Conservation (phyloP, 2,888 invertebrate genomes). For the Parasteatoda lunata region DNA sequence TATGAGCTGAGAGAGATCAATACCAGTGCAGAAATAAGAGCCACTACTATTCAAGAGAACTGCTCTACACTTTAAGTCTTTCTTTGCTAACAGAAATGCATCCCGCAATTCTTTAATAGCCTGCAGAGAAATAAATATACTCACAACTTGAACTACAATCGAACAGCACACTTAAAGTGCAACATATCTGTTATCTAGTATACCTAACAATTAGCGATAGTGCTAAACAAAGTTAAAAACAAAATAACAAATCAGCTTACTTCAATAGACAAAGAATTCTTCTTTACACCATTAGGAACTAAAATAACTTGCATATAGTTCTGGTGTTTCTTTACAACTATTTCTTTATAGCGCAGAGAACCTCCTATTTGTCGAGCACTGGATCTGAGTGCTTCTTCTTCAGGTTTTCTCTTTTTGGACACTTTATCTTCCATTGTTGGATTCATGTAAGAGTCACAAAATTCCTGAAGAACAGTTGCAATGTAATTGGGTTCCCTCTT, state of each 20-base stretch:
- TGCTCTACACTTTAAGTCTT: constrained; percentile 80
- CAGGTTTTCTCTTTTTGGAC: constrained; percentile 24
- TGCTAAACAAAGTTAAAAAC: neutral
- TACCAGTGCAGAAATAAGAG: constrained; percentile 85
- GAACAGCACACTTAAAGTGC: neutral
- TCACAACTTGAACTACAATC: neutral
- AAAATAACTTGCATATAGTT: constrained; percentile 81
- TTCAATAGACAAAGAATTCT: constrained; percentile 80
- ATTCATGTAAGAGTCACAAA: constrained; percentile 18
- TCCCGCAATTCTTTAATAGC: constrained; percentile 85
- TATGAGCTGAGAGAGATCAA: constrained; percentile 84
- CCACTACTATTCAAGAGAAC: constrained; percentile 86
- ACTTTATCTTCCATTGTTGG: neutral
- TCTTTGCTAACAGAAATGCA: constrained; percentile 80
- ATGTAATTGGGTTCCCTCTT: constrained; percentile 17
- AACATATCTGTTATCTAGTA: neutral
- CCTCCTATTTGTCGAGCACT: constrained; percentile 75
- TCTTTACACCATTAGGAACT: constrained; percentile 78
- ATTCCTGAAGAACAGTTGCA: constrained; percentile 19
- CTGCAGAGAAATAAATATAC: constrained; percentile 73
- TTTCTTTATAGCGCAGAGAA: constrained; percentile 76
- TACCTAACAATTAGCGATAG: neutral
- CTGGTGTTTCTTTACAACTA: constrained; percentile 78
- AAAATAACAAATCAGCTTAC: constrained; percentile 74
- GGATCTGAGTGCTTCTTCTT: constrained; percentile 57